phyloP scores from a whole-genome alignment of 2,113 vertebrate genomes.

The Aix galericulata region DNA sequence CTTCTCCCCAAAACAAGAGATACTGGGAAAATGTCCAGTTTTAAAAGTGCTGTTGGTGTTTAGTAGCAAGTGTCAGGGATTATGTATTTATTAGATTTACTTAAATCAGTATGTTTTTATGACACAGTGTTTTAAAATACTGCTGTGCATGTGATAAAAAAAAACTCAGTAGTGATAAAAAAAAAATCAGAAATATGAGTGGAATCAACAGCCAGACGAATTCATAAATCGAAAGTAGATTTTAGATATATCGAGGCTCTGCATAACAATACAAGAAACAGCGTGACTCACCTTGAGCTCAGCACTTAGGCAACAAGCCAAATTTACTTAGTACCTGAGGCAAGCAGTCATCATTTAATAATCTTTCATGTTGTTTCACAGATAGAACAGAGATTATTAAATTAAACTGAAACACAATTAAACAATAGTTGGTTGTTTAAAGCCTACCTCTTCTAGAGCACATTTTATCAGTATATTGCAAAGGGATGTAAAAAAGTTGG shows the following conservation, averaged over 20 bases:
- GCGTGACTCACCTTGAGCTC: not conserved
- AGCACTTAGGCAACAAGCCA: not conserved
- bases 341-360: constrained; percentile 22
- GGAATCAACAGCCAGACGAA: not conserved
- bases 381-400: constrained; percentile 13
- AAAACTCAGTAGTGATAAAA: not conserved
- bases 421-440: not conserved
- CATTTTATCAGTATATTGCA: not conserved
- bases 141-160: not conserved
- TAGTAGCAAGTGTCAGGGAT: not conserved
- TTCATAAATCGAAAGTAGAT: not conserved
- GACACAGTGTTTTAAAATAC: not conserved
- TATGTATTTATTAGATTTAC: not conserved
- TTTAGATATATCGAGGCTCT: not conserved
- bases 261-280: not conserved
- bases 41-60: not conserved
- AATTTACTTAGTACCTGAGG: not conserved
- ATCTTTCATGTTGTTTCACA: not conserved
- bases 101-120: not conserved
- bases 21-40: not conserved
- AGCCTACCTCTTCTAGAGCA: not conserved
- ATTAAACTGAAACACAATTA: not conserved
- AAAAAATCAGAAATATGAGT: not conserved
- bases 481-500: not conserved
- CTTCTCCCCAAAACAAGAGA: not conserved